These are phyloP conservation scores for Heliconius ismenius DNA, from an alignment of 2,888 invertebrate species.

Conservation along the genomic window DNA sequence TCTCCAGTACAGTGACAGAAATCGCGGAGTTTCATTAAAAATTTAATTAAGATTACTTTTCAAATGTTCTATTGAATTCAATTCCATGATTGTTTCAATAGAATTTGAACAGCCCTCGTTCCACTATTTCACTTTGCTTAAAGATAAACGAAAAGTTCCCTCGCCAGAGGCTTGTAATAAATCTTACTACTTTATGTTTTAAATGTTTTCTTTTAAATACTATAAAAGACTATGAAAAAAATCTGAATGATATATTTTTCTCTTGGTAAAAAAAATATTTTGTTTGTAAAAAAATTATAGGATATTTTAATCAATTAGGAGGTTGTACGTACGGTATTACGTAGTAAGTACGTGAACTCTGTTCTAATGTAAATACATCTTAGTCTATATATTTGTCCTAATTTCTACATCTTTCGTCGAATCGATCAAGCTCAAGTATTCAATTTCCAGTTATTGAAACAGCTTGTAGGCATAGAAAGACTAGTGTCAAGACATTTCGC, in stretches of 20 bases:
- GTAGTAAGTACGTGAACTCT: no score
- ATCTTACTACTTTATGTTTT: constrained; percentile 14
- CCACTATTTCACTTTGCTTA: constrained; percentile 33
- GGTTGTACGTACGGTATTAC: no score
- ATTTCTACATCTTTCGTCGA: no score
- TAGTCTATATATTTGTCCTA: no score
- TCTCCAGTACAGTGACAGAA: neutral
- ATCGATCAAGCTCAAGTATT: no score
- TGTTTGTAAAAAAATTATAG: no score
- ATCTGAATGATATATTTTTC: no score
- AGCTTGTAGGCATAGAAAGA: no score
- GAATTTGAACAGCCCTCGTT: constrained; percentile 28
- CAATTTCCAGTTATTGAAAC: no score
- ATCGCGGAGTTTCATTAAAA: constrained; percentile 4
- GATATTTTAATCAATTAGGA: no score
- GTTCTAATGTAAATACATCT: no score
- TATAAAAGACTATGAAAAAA: neutral
- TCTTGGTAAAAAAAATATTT: no score
- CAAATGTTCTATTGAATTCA: constrained; percentile 15
- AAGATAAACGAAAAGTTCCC: constrained; percentile 29
- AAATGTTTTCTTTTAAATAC: neutral
- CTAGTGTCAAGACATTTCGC: neutral
- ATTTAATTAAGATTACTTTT: constrained; percentile 18
- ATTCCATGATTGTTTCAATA: constrained; percentile 32
- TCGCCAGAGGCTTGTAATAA: constrained; percentile 6